Evolutionary conservation across 2,113 vertebrate genomes (phyloP).

Genomic region (Octodon degus): DNA sequence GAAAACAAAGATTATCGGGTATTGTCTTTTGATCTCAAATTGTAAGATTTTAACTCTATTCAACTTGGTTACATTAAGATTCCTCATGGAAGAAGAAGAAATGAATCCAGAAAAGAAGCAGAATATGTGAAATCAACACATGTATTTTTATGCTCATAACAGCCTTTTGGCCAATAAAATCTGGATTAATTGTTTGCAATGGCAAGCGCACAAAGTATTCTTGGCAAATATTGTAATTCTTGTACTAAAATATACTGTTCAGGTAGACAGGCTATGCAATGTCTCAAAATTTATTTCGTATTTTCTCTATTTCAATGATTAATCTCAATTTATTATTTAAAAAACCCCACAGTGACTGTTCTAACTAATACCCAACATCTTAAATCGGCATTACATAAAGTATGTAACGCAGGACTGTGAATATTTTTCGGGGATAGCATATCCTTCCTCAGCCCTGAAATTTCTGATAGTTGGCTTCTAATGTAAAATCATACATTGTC

Average conservation of each 20-base stretch:
- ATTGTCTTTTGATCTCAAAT: conserved; percentile 41
- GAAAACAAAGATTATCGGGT: conserved; percentile 62
- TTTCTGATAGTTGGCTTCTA: conserved; percentile 79
- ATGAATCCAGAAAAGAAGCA: neutral
- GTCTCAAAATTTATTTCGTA: conserved; percentile 52
- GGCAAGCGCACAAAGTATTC: neutral
- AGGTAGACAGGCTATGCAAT: neutral
- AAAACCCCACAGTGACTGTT: neutral
- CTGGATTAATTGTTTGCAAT: conserved; percentile 50
- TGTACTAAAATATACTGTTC: neutral
- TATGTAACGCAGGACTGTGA: neutral
- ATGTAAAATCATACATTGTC: conserved; percentile 69
- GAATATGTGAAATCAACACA: neutral
- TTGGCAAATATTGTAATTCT: conserved; percentile 36
- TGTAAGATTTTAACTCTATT: conserved; percentile 59
- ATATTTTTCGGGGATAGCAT: conserved; percentile 76
- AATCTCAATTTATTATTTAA: conserved; percentile 73
- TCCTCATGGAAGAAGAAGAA: conserved; percentile 52
- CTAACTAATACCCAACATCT: conserved; percentile 62
- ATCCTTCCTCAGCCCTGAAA: conserved; percentile 73
- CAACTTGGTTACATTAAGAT: conserved; percentile 20
- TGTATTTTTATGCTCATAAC: conserved; percentile 12
- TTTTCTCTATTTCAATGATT: conserved; percentile 73
- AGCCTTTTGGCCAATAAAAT: conserved; percentile 52
- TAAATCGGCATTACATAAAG: conserved; percentile 65